Evolutionary conservation across 1,140 invertebrate species (phyloP).

Genomic region (Zaprionus capensis): DNA sequence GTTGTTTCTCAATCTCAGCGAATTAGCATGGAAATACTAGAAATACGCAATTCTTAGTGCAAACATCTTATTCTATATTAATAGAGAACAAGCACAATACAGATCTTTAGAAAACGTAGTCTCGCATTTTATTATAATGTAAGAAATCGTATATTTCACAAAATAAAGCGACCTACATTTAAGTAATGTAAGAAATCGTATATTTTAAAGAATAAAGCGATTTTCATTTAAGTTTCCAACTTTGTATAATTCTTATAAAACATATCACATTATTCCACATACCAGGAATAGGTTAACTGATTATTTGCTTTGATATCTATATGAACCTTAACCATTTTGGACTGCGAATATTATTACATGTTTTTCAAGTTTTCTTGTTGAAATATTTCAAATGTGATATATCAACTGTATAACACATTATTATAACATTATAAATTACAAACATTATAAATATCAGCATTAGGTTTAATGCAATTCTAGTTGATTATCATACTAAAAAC

Average conservation of each 20-base stretch:
- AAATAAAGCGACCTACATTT: not conserved
- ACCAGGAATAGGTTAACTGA: too few relatives aligned
- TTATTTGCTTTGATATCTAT: too few relatives aligned
- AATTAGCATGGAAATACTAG: not conserved
- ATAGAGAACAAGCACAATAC: not conserved
- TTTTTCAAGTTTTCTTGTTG: too few relatives aligned
- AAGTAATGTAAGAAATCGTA: not conserved
- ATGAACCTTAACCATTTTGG: too few relatives aligned
- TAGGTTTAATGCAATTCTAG: too few relatives aligned
- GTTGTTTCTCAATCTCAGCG: not conserved
- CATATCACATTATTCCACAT: not conserved
- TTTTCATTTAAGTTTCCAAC: rapidly evolving
- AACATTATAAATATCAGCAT: too few relatives aligned
- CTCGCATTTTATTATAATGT: not conserved
- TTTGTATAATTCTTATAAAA: not conserved
- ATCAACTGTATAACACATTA: too few relatives aligned
- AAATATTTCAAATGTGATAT: too few relatives aligned
- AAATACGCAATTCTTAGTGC: not conserved
- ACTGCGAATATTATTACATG: too few relatives aligned
- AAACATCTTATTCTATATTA: too few relatives aligned
- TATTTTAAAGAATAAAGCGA: not conserved
- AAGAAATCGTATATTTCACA: not conserved
- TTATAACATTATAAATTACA: too few relatives aligned
- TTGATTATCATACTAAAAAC: too few relatives aligned
- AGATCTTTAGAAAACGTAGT: not conserved